A percentile compares a stretch with the other conserved stretches of the same genome.
Conservation (phyloP, 2,113 vertebrate species). For the Morone chrysops region DNA sequence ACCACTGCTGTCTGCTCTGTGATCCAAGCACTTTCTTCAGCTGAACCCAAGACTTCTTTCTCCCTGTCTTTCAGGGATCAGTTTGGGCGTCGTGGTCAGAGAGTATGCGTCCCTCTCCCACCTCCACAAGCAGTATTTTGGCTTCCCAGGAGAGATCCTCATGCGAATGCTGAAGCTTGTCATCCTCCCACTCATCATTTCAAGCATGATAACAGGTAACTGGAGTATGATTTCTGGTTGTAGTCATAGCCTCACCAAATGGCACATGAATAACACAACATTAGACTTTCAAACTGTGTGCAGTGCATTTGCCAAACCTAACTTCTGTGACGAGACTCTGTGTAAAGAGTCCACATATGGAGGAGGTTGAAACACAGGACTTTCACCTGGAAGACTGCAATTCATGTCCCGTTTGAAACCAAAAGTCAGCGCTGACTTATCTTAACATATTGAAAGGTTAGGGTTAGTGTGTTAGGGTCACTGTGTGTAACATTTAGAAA, state of each 20-base stretch:
- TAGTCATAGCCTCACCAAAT: not conserved
- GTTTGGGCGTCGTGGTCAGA: constrained; percentile 89
- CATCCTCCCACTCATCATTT: constrained; percentile 96
- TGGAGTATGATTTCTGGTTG: not conserved
- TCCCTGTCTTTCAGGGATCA: constrained; percentile 86
- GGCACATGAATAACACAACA: too few relatives aligned
- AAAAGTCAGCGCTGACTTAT: too few relatives aligned
- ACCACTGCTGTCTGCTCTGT: not conserved
- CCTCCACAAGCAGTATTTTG: constrained; percentile 94
- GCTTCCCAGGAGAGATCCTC: constrained; percentile 95
- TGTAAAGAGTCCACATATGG: too few relatives aligned
- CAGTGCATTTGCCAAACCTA: too few relatives aligned
- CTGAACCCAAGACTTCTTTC: constrained; percentile 1
- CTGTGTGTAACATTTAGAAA: too few relatives aligned
- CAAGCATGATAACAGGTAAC: constrained; percentile 98
- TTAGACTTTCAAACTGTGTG: too few relatives aligned
- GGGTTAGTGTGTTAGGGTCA: too few relatives aligned
- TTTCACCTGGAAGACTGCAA: too few relatives aligned
- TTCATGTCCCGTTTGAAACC: too few relatives aligned
- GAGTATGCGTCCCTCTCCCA: constrained; percentile 90
- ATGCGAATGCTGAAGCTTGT: constrained; percentile 99
- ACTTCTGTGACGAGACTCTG: too few relatives aligned
- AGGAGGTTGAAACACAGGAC: too few relatives aligned
- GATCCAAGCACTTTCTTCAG: not conserved
- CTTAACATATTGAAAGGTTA: too few relatives aligned